Base-by-base conservation (phyloP, 2,888 invertebrate genomes). In the Atethmia centrago region DNA sequence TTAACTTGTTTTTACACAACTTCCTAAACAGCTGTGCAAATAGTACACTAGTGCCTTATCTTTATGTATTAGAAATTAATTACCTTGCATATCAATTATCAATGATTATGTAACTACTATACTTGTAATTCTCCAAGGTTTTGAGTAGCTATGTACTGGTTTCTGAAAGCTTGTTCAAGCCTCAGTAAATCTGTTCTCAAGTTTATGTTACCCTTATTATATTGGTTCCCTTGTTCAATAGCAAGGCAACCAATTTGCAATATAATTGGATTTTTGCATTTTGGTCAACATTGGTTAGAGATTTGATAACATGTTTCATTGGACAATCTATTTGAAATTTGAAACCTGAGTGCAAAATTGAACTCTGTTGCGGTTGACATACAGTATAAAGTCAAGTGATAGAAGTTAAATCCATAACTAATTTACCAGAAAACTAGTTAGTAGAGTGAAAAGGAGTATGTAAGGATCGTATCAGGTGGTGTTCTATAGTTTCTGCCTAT, bases 61-160 rank as follows among this genome's bases (percentile, higher is more conserved):
- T 64, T 21, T 31, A 2, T 72, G 21, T 31, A 59, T 64, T 64
- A 64, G 16, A 80, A 80, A 47, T 53, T 42, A 64, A 80, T 80
- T 59, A 64, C 47, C 3, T 49, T 2, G 14, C 3, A 4, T 36
- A 42, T 31, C 21, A 42, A 53, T 31, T n/a, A 69, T 59, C 28
- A 53, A 31, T 45, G 25, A 51, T 47, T 74, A 80, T 51, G 16
- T 62, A 36, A 76, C 14, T n/a, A 71, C 14, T n/a, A 56, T 12
- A 55, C 14, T 36, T 56, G 5, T 45, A 28, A 49, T 28, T 36
- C 28, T 36, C 1, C 25, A 56, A 28, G n/a, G n/a, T 49, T 62
- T 49, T 31, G n/a, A 14, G 21, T 47, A 31, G 14, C 53, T 42
- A 21, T 31, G 9, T 28, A 14, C 28, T 28, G 40, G 25, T 49